These are phyloP conservation scores for Amphiprion clarkii DNA, from an alignment of 2,797 vertebrate genomes.

Conservation along the genomic window DNA sequence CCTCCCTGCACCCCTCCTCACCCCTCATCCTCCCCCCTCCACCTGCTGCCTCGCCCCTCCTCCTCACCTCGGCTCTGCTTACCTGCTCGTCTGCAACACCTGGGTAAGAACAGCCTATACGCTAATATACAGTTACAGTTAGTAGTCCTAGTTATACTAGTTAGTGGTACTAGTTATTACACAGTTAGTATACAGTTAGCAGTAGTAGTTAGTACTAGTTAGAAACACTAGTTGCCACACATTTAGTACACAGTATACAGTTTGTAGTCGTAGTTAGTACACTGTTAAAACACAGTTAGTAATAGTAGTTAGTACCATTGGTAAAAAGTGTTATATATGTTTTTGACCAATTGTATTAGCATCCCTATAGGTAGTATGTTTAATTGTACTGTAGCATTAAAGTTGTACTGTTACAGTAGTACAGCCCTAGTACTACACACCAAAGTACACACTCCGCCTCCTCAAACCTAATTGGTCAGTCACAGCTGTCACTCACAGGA, in stretches of 20 bases:
- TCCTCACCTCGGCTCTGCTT: conserved; percentile 68
- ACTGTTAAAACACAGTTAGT: no score
- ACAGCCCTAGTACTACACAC: background rate
- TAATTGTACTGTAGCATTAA: background rate
- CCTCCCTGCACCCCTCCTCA: conserved; percentile 55
- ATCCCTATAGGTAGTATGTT: background rate
- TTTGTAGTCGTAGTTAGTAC: background rate
- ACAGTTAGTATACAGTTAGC: background rate
- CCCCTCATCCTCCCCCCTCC: background rate
- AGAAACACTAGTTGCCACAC: background rate
- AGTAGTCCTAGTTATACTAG: background rate
- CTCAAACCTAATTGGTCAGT: background rate
- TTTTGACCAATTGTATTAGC: no score
- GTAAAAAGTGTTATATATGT: background rate
- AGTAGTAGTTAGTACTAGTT: background rate
- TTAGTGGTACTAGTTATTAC: no score
- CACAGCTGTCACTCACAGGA: conserved; percentile 19
- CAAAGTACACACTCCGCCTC: background rate
- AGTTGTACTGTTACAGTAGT: background rate
- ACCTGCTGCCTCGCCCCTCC: conserved; percentile 21
- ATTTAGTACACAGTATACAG: background rate
- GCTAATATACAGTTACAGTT: background rate
- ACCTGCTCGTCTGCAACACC: conserved; percentile 81
- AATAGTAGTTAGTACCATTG: no score
- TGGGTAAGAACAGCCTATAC: conserved; percentile 76